phyloP scores from a whole-genome alignment of 2,113 vertebrate species.

The Hylia prasina region DNA sequence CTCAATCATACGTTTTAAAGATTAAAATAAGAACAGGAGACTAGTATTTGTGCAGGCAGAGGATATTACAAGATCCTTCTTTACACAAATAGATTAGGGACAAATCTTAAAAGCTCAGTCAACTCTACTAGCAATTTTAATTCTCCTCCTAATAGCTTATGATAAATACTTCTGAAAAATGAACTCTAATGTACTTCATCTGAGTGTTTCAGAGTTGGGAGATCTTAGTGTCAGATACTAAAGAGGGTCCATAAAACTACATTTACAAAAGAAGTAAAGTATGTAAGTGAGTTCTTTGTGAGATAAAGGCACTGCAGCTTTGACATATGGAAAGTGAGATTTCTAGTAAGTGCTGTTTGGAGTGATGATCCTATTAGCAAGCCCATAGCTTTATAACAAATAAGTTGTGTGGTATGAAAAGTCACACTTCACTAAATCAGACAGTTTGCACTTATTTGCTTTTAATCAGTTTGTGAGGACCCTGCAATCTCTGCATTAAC shows the following conservation, averaged over 20 bases:
- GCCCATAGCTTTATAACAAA: not conserved
- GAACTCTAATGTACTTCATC: not conserved
- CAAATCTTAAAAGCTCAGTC: not conserved
- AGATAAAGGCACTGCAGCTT: not conserved
- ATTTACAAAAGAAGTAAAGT: not conserved
- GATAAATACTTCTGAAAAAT: not conserved
- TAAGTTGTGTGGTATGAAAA: not conserved
- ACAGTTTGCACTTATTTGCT: not conserved
- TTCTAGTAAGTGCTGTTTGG: not conserved
- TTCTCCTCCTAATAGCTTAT: not conserved
- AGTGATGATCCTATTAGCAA: not conserved
- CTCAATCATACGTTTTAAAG: not conserved
- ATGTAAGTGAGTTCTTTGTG: not conserved
- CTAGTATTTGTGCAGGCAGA: not conserved
- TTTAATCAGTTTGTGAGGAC: not conserved
- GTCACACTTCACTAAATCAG: not conserved
- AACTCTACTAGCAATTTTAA: not conserved
- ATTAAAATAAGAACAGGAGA: not conserved
- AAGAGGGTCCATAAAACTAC: not conserved
- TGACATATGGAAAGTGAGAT: constrained; percentile 11
- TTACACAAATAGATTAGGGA: constrained; percentile 12
- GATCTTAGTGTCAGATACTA: not conserved
- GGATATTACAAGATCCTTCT: not conserved
- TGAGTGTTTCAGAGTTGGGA: not conserved
- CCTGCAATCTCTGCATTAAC: not conserved